Evolutionary conservation across 2,113 vertebrate genomes (phyloP).

Genomic region (Phycodurus eques): DNA sequence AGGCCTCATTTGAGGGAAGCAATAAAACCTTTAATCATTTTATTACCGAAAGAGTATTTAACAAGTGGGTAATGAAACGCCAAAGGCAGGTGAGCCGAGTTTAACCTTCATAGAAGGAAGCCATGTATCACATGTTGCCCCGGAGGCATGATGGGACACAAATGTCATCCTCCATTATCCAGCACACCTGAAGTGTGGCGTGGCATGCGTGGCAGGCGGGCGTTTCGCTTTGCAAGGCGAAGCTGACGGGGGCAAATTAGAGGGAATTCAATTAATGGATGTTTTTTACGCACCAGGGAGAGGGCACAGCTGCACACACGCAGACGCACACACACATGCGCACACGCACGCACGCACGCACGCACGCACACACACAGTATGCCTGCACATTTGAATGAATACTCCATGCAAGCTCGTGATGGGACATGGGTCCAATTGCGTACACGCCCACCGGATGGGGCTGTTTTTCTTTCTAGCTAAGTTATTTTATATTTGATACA

Average conservation of each 20-base stretch:
- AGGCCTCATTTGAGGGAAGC: constrained; percentile 98
- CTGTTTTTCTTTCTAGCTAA: constrained; percentile 3
- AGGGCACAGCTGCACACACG: constrained; percentile 71
- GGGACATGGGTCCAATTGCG: constrained; percentile 22
- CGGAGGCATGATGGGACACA: constrained; percentile 92
- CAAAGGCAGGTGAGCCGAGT: constrained; percentile 99
- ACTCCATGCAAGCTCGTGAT: constrained; percentile 23
- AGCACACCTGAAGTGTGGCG: constrained; percentile 91
- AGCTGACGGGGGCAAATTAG: constrained; percentile 86
- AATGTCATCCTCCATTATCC: constrained; percentile 98
- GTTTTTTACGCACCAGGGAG: constrained; percentile 93
- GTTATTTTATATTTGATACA: constrained; percentile 3
- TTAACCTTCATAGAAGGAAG: constrained; percentile 99
- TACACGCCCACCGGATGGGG: background rate
- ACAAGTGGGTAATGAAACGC: constrained; percentile 99
- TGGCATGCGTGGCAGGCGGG: constrained; percentile 74
- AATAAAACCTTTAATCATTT: constrained; percentile 99
- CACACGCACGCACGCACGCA: constrained; percentile 15
- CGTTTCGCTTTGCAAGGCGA: constrained; percentile 80
- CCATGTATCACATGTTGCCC: constrained; percentile 97
- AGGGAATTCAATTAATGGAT: constrained; percentile 96
- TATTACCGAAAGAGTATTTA: constrained; percentile 99
- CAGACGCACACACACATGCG: constrained; percentile 30
- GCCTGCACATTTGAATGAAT: background rate
- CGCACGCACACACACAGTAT: constrained; percentile 18